These are phyloP conservation scores for Triops cancriformis DNA, from an alignment of 1,140 invertebrate genomes.

Conservation along the genomic window DNA sequence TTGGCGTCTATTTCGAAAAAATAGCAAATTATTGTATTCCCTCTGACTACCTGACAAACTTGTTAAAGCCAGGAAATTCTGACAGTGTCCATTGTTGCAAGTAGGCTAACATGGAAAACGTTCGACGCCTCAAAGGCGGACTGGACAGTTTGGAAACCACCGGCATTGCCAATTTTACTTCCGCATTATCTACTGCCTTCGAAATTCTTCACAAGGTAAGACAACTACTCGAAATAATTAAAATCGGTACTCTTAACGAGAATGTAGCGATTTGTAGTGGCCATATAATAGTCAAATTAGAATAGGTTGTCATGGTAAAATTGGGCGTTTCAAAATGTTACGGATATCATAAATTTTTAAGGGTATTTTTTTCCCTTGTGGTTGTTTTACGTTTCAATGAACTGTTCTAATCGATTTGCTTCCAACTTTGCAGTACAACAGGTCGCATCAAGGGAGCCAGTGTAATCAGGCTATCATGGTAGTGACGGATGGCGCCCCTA, in stretches of 20 bases:
- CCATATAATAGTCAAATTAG: too few relatives aligned
- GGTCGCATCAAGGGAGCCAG: constrained; percentile 65
- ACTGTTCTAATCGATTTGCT: background rate
- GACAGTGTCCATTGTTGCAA: constrained; percentile 34
- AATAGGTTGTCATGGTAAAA: too few relatives aligned
- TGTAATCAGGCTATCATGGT: constrained; percentile 99
- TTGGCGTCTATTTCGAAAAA: too few relatives aligned
- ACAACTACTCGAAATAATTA: background rate
- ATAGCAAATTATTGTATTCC: constrained; percentile 23
- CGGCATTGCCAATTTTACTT: constrained; percentile 89
- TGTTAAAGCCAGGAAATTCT: background rate
- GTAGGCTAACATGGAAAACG: constrained; percentile 77
- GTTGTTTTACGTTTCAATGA: background rate
- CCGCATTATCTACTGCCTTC: constrained; percentile 83
- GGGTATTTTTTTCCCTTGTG: too few relatives aligned
- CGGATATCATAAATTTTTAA: too few relatives aligned
- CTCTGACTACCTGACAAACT: background rate
- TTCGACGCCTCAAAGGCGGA: constrained; percentile 53
- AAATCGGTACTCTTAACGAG: too few relatives aligned
- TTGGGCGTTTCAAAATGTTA: too few relatives aligned
- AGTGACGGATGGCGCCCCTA: constrained; percentile 93
- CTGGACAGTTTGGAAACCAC: constrained; percentile 63
- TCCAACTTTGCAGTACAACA: constrained; percentile 51
- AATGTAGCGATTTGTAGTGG: too few relatives aligned
- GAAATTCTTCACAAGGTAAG: constrained; percentile 64